These are phyloP conservation scores for Barbus barbus DNA, from an alignment of 2,113 vertebrate species.

Conservation along the genomic window DNA sequence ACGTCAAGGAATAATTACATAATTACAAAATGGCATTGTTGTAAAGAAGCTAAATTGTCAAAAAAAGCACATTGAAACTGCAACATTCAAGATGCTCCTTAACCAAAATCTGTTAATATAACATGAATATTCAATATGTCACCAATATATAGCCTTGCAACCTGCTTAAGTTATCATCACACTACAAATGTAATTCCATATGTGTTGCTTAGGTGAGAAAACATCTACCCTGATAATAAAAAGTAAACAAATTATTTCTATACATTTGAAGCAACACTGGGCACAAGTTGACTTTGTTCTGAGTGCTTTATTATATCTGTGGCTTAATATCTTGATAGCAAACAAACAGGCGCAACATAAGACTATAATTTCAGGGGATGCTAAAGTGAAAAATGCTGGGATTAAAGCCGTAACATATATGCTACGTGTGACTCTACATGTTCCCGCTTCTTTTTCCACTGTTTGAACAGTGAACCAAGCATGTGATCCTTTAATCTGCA, in stretches of 20 bases:
- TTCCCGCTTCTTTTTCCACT: not conserved
- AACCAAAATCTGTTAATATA: not conserved
- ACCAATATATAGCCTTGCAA: not conserved
- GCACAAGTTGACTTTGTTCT: no score
- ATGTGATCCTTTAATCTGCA: constrained; percentile 26
- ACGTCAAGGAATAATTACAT: not conserved
- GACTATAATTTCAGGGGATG: not conserved
- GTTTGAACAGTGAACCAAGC: not conserved
- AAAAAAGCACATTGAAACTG: not conserved
- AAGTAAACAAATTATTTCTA: no score
- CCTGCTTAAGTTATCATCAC: not conserved
- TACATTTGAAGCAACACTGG: no score
- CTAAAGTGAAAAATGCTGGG: constrained; percentile 51
- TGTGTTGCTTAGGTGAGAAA: no score
- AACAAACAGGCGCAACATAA: not conserved
- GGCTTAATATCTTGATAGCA: not conserved
- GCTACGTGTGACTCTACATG: not conserved
- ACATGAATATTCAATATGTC: no score
- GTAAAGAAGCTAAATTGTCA: no score
- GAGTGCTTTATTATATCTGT: not conserved
- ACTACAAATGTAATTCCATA: not conserved
- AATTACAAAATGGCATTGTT: not conserved
- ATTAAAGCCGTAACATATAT: no score
- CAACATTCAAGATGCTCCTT: not conserved
- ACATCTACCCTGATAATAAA: no score